Conservation (phyloP, 1,140 invertebrate species). For the Brachionus angularis region DNA sequence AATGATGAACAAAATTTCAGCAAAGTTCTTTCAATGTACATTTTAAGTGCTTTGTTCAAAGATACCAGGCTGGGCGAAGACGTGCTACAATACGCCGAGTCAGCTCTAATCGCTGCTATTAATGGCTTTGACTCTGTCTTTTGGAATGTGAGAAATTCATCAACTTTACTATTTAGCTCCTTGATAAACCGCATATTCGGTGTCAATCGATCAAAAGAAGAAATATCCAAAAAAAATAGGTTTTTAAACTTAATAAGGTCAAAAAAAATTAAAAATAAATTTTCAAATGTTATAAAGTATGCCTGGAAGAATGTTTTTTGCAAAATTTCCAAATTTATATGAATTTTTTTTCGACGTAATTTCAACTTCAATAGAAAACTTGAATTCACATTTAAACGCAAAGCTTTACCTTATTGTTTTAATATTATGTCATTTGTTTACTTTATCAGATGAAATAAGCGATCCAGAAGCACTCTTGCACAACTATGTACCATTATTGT, state of each 20-base stretch:
- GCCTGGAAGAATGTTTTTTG: slow-evolving; percentile 72
- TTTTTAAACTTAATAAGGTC: slow-evolving; percentile 45
- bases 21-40: slow-evolving; percentile 74
- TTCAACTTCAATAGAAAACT: slow-evolving; percentile 56
- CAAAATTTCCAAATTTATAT: slow-evolving; percentile 72
- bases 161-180: slow-evolving; percentile 75
- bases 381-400: slow-evolving; percentile 56
- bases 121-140: slow-evolving; percentile 68
- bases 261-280: neutral
- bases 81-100: slow-evolving; percentile 68
- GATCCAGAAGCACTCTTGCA: slow-evolving; percentile 55
- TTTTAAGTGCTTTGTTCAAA: slow-evolving; percentile 73
- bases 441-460: slow-evolving; percentile 66
- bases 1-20: slow-evolving; percentile 45
- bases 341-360: slow-evolving; percentile 71
- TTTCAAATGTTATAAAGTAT: slow-evolving; percentile 52
- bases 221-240: slow-evolving; percentile 70
- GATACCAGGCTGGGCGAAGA: slow-evolving; percentile 71
- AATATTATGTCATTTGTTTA: slow-evolving; percentile 72
- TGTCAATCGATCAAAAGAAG: slow-evolving; percentile 70
- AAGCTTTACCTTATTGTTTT: slow-evolving; percentile 72
- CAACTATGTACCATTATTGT: slow-evolving; percentile 16
- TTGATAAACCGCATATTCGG: slow-evolving; percentile 84
- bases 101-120: slow-evolving; percentile 70
- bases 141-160: slow-evolving; percentile 76